Conservation (phyloP, 2,797 vertebrate species). For the Pangasius krempfi region DNA sequence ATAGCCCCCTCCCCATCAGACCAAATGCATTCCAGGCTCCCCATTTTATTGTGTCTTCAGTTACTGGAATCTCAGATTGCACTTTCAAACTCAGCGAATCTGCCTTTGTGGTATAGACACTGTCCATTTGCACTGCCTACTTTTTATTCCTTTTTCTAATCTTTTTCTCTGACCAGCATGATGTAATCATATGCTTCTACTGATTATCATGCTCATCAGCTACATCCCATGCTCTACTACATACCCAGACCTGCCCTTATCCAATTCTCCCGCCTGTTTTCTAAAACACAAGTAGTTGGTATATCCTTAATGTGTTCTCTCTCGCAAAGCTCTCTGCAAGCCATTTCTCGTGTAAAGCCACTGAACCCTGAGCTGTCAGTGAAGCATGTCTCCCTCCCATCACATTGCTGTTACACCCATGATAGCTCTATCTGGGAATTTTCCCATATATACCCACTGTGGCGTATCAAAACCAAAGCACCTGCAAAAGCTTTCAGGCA, state of each 20-base stretch:
- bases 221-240: neutral
- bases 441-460: constrained; percentile 25
- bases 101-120: neutral
- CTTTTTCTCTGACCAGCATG: neutral
- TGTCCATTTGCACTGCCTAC: neutral
- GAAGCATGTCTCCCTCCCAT: constrained; percentile 21
- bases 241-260: neutral
- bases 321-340: constrained; percentile 31
- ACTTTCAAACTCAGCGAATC: neutral
- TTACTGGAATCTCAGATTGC: constrained; percentile 2
- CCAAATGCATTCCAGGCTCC: constrained; percentile 60
- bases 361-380: constrained; percentile 11
- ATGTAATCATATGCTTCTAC: neutral
- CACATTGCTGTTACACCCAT: constrained; percentile 29
- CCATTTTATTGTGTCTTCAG: constrained; percentile 60
- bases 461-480: constrained; percentile 11
- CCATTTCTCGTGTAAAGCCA: neutral
- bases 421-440: constrained; percentile 26
- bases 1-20: constrained; percentile 62
- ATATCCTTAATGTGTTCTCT: constrained; percentile 6
- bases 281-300: neutral
- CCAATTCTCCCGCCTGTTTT: neutral
- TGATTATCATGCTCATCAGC: neutral
- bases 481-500: constrained; percentile 7
- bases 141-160: neutral